Base-by-base conservation (phyloP, 2,888 invertebrate species). In the Temnothorax rugatulus region DNA sequence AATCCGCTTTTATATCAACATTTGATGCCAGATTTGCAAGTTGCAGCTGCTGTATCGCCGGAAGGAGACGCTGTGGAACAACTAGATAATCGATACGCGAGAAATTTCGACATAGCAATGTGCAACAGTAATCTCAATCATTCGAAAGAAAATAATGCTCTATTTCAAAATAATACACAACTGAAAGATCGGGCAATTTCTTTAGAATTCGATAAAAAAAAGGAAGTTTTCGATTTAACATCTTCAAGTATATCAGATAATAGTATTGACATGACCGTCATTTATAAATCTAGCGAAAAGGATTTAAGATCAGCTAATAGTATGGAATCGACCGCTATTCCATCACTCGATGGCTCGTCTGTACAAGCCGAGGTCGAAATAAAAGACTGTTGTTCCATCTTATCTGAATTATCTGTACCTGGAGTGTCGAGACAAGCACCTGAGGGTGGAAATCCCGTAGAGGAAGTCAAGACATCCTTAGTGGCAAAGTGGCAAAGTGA, bases 1-100 rank as follows among this genome's bases (percentile, higher is more conserved):
- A 94, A 94, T 90, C 94, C 95, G 15, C 87, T 94, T 9, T 87
- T 95, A 8, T 95, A 95, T 87, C 91, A 92, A 41, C 93, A 94
- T 85, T 87, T 95, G 29, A 83, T 93, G n/a, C 93, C 93, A 11
- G 93, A 94, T 52, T 75, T 91, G 18, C 86, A 89, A 54, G 73
- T 71, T 57, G 82, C 86, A 2, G 89, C 88, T 74, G 88, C 85
- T 54, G 71, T 47, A 4, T 88, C 88, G 4, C 90, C 91, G 2
- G 94, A 94, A 68, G 90, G 87, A 63, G 92, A 93, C 44, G 91
- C 91, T 0, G 84, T 93, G 1, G 90, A 92, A 59, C 91, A 91
- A 75, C 85, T 94, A 13, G 94, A 94, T 64, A 92, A 91, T 81
- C 91, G 93, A 77, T 94, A 94, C 59, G 86, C 90, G 9, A 91